Conservation (phyloP, 2,888 invertebrate genomes). For the Agrotis exclamationis region DNA sequence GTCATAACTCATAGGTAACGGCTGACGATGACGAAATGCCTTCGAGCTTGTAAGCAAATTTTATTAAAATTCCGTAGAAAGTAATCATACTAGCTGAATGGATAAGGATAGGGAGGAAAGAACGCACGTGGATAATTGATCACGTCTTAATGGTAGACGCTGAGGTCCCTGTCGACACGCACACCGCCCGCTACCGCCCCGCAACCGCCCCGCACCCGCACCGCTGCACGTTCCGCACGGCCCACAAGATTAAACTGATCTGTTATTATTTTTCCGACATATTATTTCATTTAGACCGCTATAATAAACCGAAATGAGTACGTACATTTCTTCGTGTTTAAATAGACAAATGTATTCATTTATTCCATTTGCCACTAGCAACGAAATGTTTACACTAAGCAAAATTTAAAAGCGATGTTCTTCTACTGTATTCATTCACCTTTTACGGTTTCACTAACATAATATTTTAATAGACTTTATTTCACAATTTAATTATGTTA, state of each 20-base stretch:
- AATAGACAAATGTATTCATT: conserved; percentile 26
- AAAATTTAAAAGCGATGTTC: too few species aligned
- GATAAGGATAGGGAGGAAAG: conserved; percentile 62
- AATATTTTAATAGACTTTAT: too few species aligned
- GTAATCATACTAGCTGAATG: conserved; percentile 66
- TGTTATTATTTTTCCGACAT: conserved; percentile 78
- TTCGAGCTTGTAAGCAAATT: conserved; percentile 63
- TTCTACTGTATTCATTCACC: too few species aligned
- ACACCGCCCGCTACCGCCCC: conserved; percentile 52
- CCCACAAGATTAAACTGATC: conserved; percentile 78
- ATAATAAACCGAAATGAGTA: conserved; percentile 20
- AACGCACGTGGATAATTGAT: conserved; percentile 81
- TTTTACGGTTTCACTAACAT: too few species aligned
- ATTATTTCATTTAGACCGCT: conserved; percentile 66
- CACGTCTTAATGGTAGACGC: conserved; percentile 76
- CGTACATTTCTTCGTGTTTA: conserved; percentile 47
- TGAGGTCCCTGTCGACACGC: conserved; percentile 50
- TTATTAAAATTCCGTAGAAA: conserved; percentile 73
- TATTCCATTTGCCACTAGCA: neutral
- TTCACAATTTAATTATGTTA: too few species aligned
- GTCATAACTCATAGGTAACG: conserved; percentile 61
- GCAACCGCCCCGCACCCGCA: conserved; percentile 47
- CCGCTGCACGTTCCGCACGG: conserved; percentile 45
- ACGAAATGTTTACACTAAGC: too few species aligned
- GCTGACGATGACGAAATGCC: conserved; percentile 62